Base-by-base conservation (phyloP, 1,140 invertebrate genomes). In the Leptinotarsa undecemlineata region DNA sequence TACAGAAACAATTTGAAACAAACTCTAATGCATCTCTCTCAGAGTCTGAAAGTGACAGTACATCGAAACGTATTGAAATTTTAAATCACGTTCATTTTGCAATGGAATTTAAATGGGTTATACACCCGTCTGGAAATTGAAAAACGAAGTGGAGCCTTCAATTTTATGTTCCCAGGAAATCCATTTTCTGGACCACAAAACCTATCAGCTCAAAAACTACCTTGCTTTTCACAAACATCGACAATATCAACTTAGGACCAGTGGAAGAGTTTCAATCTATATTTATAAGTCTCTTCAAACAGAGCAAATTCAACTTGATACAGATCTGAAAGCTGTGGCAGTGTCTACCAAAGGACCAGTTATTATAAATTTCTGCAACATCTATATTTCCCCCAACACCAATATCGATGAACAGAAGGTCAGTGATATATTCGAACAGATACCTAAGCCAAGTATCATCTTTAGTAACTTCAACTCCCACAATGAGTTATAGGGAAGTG, bases 31-130 rank as follows among this genome's bases (percentile, higher is more conserved):
- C 21, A 20, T 63, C 62, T 63, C 62, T 63, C 62, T 63, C 15
- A 23, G 21, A 19, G 21, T 63, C 62, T 20, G 62, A 63, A 63
- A 63, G 62, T 63, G n/a, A 14, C 15, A 63, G 21, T 19, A 3
- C 2, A 14, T 63, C 13, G n/a, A 63, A 63, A 23, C n/a, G 11
- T 63, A 20, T 19, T 23, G 11, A 13, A 20, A 20, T 4, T 19
- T 17, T 1, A 20, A 19, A 13, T 13, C 21, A 63, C 19, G 6
- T 63, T 63, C 62, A 63, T 63, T 20, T 63, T 74, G 8, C 73
- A 74, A 62, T 74, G 67, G 73, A 74, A 74, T 23, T 60, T 42
- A 23, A 48, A 68, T 66, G 68, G 67, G 19, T 70, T 74, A 33
- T 70, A 69, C 60, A 64, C 48, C 33, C 68, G 21, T 19, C 73